Evolutionary conservation across 92 coral and sea anemone species (phyloP), one percentile per base, ranked within the genome.

Genomic region (Actinostola sp.): DNA sequence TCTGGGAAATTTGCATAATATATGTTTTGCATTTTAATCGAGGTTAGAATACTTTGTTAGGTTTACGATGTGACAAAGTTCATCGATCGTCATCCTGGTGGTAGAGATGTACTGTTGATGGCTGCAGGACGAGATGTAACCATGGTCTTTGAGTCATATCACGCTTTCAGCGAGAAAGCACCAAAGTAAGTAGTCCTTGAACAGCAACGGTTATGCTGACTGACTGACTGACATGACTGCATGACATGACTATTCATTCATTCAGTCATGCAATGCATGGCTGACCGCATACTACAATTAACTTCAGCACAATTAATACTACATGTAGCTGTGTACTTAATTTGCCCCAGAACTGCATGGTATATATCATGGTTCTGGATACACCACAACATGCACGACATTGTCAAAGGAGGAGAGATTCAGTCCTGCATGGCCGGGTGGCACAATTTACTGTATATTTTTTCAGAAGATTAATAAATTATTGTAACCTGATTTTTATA

Each of bases 81-180:
- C 66, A 74, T 94, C 19, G 77, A 49, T 45, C 89, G 86, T 2
- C 98, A 94, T 56, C 98, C 98, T 0, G 98, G 98, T 2, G 98
- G 98, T 2, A 76, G 84, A 57, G 97, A 94, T 67, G 81, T 80
- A 29, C 42, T 94, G 56, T 70, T 91, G 66, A 83, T 80, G 67
- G 96, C 81, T 4, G 89, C 91, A 10, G 98, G 98, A 34, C 82
- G 89, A 0, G 98, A 94, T 62, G 88, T 85, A 1, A 94, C 97
- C 0, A 48, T 76, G 53, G 79, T 90, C 0, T 90, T 90, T 66
- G 88, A 90, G 66, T 63, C 96, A 0, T 90, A 90, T 55, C 96
- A 90, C 38, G 87, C 89, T 32, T 80, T 90, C 30, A 78, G 84
- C 36, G 89, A 87, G 12, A 52, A 31, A 6, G 92, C 92, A 6